Evolutionary conservation across 2,888 invertebrate species (phyloP).

Genomic region (Baccha elongata): DNA sequence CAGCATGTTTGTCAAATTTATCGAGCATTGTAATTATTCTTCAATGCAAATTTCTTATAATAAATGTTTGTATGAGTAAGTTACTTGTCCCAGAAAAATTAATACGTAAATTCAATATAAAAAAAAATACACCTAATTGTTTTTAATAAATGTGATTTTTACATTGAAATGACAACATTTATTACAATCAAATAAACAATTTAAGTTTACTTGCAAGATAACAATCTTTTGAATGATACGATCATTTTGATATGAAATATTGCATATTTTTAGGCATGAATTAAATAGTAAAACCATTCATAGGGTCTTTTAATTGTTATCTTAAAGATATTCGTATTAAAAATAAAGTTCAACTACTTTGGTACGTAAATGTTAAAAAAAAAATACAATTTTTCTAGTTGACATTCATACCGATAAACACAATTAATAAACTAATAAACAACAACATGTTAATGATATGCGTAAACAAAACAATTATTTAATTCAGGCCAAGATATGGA

Average conservation of each 20-base stretch:
- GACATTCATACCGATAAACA: neutral
- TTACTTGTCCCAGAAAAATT: neutral
- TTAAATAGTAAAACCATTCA: neutral
- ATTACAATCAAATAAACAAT: slow-evolving; percentile 21
- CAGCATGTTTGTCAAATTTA: slow-evolving; percentile 17
- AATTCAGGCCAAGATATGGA: neutral
- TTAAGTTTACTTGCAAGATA: too few relatives aligned
- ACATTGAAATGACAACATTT: slow-evolving; percentile 41
- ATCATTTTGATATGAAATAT: neutral
- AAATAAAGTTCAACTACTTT: neutral
- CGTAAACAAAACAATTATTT: slow-evolving; percentile 31
- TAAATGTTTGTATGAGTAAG: neutral
- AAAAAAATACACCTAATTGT: slow-evolving; percentile 17
- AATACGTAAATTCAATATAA: slow-evolving; percentile 34
- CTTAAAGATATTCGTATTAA: slow-evolving; percentile 25
- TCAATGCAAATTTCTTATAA: slow-evolving; percentile 19
- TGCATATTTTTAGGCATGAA: slow-evolving; percentile 27
- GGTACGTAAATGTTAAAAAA: neutral
- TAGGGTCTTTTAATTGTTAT: slow-evolving; percentile 44
- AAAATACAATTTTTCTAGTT: neutral
- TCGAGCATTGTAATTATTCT: slow-evolving; percentile 8
- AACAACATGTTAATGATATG: neutral
- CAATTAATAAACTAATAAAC: neutral
- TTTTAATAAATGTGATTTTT: slow-evolving; percentile 6
- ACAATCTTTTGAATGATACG: too few relatives aligned